Base-by-base conservation (phyloP, 2,797 vertebrate genomes). In the Dendrocincla tyrannina region DNA sequence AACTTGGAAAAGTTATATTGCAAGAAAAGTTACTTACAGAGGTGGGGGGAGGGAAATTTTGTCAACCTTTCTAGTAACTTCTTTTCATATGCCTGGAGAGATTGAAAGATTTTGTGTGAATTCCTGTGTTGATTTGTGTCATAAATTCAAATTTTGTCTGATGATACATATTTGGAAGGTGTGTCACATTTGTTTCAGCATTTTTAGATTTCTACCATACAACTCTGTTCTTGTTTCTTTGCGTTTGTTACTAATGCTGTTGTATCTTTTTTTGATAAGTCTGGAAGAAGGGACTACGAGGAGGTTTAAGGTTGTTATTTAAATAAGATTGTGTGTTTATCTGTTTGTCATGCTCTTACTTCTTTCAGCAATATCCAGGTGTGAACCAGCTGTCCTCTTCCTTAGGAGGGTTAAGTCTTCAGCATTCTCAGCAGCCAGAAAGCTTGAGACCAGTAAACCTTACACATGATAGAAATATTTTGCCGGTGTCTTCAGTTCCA, bases 381-480 rank as follows among this genome's bases (percentile, higher is more conserved):
- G 90, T 99, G 94, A 99, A 98, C 91, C 98, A 99, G 96, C 98
- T 99, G 62, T 99, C 99, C 8, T 98, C 98, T 4, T 98, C 99
- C 19, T 97, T 99, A 33, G 99, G 99, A 62, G 99, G 99, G 7
- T 96, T 99, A 92, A 99, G 98, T 58, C 98, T 99, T 5, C 99
- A 99, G 0, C 99, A 99, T 79, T 94, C 97, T 96, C 98, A 99
- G 92, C 99, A 99, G 80, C 97, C 99, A 74, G 99, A 99, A 97
- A 98, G 98, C 60, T 97, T 99, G 89, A 98, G 98, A 88, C 99
- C 99, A 0, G 90, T 99, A 39, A 99, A 99, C 98, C 98, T 99
- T 88, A 98, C 98, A 35, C 99, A 99, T 89, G 99, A 99, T 91
- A 98, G 98, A 93, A 99, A 98, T 96, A 98, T 99, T 97, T 98